Percentiles rank a stretch among this genome's conserved stretches.
Conservation (phyloP, 2,113 vertebrate species). For the Aphelocoma coerulescens region DNA sequence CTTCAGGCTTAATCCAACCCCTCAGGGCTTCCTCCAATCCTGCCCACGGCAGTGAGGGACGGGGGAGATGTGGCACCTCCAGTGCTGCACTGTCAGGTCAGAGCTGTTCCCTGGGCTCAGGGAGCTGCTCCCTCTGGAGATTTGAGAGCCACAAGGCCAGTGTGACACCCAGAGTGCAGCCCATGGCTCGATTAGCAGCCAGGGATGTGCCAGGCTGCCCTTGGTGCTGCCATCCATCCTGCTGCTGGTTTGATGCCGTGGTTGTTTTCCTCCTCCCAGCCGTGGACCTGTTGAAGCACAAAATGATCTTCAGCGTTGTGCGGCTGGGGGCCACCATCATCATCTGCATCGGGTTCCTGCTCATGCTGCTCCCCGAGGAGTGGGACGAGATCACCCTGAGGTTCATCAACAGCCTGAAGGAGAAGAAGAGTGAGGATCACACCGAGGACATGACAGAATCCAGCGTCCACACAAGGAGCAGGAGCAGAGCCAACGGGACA, state of each 20-base stretch:
- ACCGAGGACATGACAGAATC: slow-evolving; percentile 87
- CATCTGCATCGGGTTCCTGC: slow-evolving; percentile 93
- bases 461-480: slow-evolving; percentile 82
- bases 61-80: not conserved
- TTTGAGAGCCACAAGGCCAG: fast-evolving
- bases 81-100: not conserved
- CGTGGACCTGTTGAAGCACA: slow-evolving; percentile 93
- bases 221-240: not conserved
- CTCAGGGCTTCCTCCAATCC: not conserved
- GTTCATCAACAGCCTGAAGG: slow-evolving; percentile 90
- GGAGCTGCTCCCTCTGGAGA: not conserved
- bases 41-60: not conserved
- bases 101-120: not conserved
- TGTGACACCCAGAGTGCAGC: not conserved
- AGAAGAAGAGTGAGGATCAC: slow-evolving; percentile 92
- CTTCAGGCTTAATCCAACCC: not conserved
- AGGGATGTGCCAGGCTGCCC: not conserved
- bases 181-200: not conserved
- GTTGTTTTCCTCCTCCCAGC: slow-evolving; percentile 61
- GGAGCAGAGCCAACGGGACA: slow-evolving; percentile 89
- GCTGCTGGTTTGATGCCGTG: not conserved
- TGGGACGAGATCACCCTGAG: slow-evolving; percentile 95
- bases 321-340: slow-evolving; percentile 92
- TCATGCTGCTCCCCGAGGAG: slow-evolving; percentile 94
- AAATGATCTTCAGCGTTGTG: slow-evolving; percentile 96